These are phyloP conservation scores for Tenualosa thibaudeaui DNA, from an alignment of 2,797 vertebrate genomes.

Conservation along the genomic window DNA sequence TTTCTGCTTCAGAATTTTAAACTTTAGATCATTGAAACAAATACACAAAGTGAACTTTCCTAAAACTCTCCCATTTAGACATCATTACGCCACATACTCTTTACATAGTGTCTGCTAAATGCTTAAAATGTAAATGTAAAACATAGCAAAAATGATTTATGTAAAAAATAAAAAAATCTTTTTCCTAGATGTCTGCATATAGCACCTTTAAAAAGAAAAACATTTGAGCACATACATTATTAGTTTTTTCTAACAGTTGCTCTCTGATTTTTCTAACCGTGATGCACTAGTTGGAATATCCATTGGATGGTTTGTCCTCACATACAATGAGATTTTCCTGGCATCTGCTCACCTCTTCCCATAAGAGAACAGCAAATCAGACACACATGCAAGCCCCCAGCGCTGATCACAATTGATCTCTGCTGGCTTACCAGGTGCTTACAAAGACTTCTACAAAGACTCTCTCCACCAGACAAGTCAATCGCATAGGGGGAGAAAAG, in stretches of 20 bases:
- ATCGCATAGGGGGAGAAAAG: background rate
- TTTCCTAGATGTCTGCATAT: too few relatives aligned
- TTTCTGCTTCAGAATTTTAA: too few relatives aligned
- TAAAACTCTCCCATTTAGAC: too few relatives aligned
- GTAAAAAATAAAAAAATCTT: too few relatives aligned
- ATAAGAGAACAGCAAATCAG: constrained; percentile 32
- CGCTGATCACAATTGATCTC: constrained; percentile 71
- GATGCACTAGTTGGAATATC: background rate
- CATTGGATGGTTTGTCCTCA: background rate
- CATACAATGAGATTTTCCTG: background rate
- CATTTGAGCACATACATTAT: too few relatives aligned
- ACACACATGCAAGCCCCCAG: constrained; percentile 70
- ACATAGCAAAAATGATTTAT: too few relatives aligned
- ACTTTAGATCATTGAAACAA: too few relatives aligned
- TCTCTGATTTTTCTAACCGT: background rate
- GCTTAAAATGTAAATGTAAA: too few relatives aligned
- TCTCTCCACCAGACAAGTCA: background rate
- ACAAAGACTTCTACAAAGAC: constrained; percentile 62
- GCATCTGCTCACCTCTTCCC: background rate
- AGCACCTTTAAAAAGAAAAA: too few relatives aligned
- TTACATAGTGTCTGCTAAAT: too few relatives aligned
- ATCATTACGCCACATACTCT: too few relatives aligned
- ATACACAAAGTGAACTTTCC: too few relatives aligned
- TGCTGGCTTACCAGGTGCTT: constrained; percentile 62
- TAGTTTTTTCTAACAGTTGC: background rate